These are phyloP conservation scores for Stratiolaelaps scimitus DNA, from an alignment of 1,140 invertebrate genomes.

Conservation along the genomic window DNA sequence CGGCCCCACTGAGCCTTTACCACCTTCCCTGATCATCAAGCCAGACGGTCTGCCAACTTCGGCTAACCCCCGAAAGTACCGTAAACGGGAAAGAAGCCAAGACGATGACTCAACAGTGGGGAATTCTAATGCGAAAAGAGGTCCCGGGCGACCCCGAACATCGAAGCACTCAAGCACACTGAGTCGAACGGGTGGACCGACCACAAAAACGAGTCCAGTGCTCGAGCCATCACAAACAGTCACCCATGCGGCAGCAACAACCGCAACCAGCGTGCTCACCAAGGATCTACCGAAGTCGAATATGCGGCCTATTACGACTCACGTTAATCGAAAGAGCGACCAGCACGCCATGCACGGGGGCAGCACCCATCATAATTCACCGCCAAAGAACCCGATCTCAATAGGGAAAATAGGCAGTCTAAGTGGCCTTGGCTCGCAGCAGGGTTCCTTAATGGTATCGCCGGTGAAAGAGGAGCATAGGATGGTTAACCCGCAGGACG, in stretches of 20 bases:
- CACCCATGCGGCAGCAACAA: conserved; percentile 18
- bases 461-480: conserved; percentile 15
- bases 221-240: conserved; percentile 17
- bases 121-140: conserved; percentile 1
- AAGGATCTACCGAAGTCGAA: conserved; percentile 12
- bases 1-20: background rate
- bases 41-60: background rate
- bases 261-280: conserved; percentile 26
- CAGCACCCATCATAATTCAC: background rate
- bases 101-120: background rate
- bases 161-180: background rate
- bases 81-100: conserved; percentile 11
- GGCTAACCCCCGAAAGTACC: conserved; percentile 13
- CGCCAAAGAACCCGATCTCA: conserved; percentile 27
- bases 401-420: conserved; percentile 21
- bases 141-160: conserved; percentile 13
- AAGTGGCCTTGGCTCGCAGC: conserved; percentile 13
- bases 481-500: conserved; percentile 18
- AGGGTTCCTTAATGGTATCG: conserved; percentile 15
- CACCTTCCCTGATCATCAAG: background rate
- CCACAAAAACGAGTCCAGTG: conserved; percentile 9
- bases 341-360: no score
- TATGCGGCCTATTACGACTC: background rate
- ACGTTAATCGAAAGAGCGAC: background rate
- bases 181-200: background rate